Percentiles rank a stretch among this genome's conserved stretches.
Conservation (phyloP, 1,140 invertebrate genomes). For the Drosophila nigromelanica region DNA sequence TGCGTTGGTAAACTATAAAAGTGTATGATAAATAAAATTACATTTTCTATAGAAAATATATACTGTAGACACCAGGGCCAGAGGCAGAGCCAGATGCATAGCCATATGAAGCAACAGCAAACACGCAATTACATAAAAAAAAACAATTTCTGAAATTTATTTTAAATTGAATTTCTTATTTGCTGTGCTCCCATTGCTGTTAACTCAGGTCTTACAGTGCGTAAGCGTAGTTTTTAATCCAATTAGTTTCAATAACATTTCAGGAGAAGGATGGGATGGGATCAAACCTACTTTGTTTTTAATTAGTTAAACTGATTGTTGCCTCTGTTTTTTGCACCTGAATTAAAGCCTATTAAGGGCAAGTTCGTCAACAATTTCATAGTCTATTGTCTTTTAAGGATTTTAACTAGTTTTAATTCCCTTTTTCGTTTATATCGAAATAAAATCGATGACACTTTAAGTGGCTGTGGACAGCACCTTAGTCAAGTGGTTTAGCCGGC, state of each 20-base stretch:
- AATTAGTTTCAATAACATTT: conserved; percentile 71
- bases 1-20: conserved; percentile 30
- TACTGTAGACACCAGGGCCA: conserved; percentile 6
- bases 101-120: conserved; percentile 9
- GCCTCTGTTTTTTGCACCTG: conserved; percentile 29
- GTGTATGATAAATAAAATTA: conserved; percentile 41
- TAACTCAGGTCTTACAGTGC: conserved; percentile 23
- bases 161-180: conserved; percentile 15
- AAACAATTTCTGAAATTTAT: conserved; percentile 37
- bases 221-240: conserved; percentile 52
- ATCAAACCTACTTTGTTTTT: conserved; percentile 18
- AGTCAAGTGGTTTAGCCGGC: conserved; percentile 33
- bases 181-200: conserved; percentile 1
- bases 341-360: conserved; percentile 70
- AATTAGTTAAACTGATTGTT: conserved; percentile 34
- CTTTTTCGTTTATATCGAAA: conserved; percentile 30
- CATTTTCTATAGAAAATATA: conserved; percentile 37
- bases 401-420: conserved; percentile 33
- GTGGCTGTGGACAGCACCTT: conserved; percentile 20
- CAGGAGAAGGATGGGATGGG: conserved; percentile 13
- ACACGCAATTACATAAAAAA: conserved; percentile 42
- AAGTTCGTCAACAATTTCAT: conserved; percentile 59
- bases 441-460: conserved; percentile 59
- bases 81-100: not conserved
- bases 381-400: conserved; percentile 43